phyloP scores from a whole-genome alignment of 2,888 invertebrate species.

The Limnephilus auricula region DNA sequence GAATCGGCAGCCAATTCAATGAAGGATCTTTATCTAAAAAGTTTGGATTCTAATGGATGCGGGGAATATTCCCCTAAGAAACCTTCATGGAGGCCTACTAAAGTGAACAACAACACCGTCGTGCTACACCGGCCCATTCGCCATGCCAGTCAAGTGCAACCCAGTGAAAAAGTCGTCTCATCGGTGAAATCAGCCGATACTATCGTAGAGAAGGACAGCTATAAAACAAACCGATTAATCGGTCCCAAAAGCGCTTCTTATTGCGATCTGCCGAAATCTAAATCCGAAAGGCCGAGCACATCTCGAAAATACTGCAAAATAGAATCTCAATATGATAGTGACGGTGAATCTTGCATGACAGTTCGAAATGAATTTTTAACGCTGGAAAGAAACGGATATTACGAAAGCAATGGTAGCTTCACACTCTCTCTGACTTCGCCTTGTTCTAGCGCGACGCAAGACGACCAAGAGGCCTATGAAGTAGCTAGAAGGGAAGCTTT shows the following conservation, averaged over 20 bases:
- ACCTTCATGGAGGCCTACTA: constrained; percentile 26
- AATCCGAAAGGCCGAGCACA: constrained; percentile 25
- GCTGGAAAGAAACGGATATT: constrained; percentile 44
- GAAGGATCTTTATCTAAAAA: constrained; percentile 12
- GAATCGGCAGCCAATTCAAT: constrained; percentile 15
- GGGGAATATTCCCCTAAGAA: constrained; percentile 30
- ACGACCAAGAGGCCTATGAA: constrained; percentile 74
- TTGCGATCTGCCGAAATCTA: constrained; percentile 31
- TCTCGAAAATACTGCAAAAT: constrained; percentile 44
- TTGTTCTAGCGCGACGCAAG: constrained; percentile 75
- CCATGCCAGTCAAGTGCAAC: background rate
- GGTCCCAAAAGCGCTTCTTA: constrained; percentile 35
- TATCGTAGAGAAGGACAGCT: background rate
- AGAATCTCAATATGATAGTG: constrained; percentile 15
- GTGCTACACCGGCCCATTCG: constrained; percentile 42
- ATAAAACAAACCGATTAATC: background rate
- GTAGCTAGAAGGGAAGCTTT: constrained; percentile 74
- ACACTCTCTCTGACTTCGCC: constrained; percentile 74
- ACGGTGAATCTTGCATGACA: constrained; percentile 28
- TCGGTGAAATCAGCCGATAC: constrained; percentile 40
- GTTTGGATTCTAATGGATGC: constrained; percentile 2
- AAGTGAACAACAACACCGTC: constrained; percentile 22
- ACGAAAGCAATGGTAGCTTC: constrained; percentile 73
- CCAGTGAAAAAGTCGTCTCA: background rate
- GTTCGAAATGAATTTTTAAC: constrained; percentile 21